These are phyloP conservation scores for Scomber japonicus DNA, from an alignment of 2,113 vertebrate genomes.

Conservation along the genomic window DNA sequence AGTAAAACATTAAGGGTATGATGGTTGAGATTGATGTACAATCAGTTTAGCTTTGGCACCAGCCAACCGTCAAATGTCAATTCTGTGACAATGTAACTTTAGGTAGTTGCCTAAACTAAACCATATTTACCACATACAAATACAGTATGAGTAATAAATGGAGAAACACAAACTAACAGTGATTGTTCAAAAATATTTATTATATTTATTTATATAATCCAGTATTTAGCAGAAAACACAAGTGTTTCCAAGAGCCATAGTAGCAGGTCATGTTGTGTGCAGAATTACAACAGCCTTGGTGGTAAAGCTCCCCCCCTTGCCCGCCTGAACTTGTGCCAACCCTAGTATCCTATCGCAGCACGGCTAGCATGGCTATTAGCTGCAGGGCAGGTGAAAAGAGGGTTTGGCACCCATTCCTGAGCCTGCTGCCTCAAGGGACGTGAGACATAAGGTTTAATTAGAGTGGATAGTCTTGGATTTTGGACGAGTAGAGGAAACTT, in stretches of 20 bases:
- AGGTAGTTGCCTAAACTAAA: neutral
- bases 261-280: slow-evolving; percentile 54
- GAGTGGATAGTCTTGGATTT: slow-evolving; percentile 33
- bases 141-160: neutral
- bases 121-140: neutral
- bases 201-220: neutral
- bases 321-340: slow-evolving; percentile 55
- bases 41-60: neutral
- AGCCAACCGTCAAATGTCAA: neutral
- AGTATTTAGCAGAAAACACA: neutral
- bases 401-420: slow-evolving; percentile 51
- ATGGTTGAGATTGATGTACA: neutral
- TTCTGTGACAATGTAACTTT: neutral
- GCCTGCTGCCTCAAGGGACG: slow-evolving; percentile 47
- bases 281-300: slow-evolving; percentile 64
- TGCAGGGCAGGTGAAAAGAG: slow-evolving; percentile 56
- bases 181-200: neutral
- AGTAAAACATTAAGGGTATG: neutral
- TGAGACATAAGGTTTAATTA: slow-evolving; percentile 64
- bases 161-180: neutral
- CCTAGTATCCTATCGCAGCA: slow-evolving; percentile 30
- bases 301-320: slow-evolving; percentile 38
- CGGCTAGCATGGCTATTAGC: slow-evolving; percentile 46
- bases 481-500: slow-evolving; percentile 28
- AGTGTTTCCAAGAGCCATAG: slow-evolving; percentile 21